Evolutionary conservation across 2,113 vertebrate genomes (phyloP).

Genomic region (Nycticebus coucang): DNA sequence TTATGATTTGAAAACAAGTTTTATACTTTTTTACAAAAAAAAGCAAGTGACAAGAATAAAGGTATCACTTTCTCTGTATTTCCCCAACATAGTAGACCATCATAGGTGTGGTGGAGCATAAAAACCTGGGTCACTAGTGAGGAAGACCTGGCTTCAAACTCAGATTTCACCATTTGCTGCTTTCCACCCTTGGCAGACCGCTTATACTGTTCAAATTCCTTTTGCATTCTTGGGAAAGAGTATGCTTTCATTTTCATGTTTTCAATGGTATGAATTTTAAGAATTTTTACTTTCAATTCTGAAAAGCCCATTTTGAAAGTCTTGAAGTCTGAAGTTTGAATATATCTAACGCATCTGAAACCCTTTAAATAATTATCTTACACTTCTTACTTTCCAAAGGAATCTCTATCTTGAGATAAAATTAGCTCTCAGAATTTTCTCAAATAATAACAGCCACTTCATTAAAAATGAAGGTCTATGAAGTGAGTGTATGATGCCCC

Average conservation of each 20-base stretch:
- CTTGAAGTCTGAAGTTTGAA: neutral
- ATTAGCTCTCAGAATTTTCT: constrained; percentile 50
- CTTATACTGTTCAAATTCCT: neutral
- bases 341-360: neutral
- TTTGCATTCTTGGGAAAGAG: neutral
- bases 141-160: neutral
- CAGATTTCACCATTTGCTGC: neutral
- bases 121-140: neutral
- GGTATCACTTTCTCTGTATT: neutral
- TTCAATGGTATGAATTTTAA: neutral
- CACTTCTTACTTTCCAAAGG: neutral
- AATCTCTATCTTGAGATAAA: neutral
- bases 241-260: neutral
- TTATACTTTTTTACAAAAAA: neutral
- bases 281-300: neutral
- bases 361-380: constrained; percentile 9
- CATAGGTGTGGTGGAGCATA: neutral
- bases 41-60: neutral
- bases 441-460: neutral
- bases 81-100: neutral
- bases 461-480: neutral
- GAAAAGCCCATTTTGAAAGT: neutral
- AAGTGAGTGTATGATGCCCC: too few species aligned
- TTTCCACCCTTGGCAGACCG: neutral
- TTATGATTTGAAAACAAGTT: neutral